These are phyloP conservation scores for Ptilorrhoa leucosticta DNA, from an alignment of 2,113 vertebrate species.

Conservation along the genomic window DNA sequence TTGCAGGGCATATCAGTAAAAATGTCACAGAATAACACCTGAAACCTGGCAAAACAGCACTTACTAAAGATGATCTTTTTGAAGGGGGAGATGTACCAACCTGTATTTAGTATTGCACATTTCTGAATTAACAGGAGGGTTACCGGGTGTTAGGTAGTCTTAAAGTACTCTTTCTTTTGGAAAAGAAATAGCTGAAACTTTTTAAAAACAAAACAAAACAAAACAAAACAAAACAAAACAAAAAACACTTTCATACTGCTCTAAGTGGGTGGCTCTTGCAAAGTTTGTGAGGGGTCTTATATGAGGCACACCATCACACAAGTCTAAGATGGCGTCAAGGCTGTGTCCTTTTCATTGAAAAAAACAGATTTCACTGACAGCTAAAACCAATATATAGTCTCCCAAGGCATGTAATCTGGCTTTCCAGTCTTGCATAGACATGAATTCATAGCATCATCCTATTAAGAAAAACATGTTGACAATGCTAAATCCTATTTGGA, in stretches of 20 bases:
- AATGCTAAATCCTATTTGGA: constrained; percentile 57
- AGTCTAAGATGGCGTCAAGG: neutral
- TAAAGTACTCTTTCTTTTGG: neutral
- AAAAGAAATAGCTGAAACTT: neutral
- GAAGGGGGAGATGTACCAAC: accelerated
- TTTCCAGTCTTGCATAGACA: constrained; percentile 19
- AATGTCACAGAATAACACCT: neutral
- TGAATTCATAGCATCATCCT: constrained; percentile 46
- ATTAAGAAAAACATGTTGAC: constrained; percentile 58
- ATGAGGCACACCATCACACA: neutral
- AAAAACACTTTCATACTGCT: neutral
- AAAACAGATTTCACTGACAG: neutral
- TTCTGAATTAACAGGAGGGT: neutral
- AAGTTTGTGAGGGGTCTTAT: neutral
- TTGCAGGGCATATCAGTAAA: neutral
- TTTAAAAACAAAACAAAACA: neutral
- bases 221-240: neutral
- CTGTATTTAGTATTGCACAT: neutral
- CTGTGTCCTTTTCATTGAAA: neutral
- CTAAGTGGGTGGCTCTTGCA: neutral
- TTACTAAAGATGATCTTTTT: neutral
- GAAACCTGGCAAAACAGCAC: neutral
- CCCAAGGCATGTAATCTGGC: neutral
- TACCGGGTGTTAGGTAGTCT: neutral
- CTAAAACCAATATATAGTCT: neutral